phyloP scores from a whole-genome alignment of 1,140 invertebrate species.

The Melipona quadrifasciata region DNA sequence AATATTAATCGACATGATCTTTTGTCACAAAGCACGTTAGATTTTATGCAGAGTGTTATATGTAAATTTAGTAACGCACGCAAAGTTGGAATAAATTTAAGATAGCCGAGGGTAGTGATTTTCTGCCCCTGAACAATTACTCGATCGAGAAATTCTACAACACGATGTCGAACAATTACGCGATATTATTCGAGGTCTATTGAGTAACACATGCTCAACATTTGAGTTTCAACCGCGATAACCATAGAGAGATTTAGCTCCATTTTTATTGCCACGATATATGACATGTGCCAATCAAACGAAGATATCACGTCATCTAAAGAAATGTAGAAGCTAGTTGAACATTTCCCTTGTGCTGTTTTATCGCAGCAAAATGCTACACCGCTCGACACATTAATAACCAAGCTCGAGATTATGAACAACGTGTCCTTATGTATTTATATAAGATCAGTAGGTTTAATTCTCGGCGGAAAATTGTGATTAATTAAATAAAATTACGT shows the following conservation, averaged over 20 bases:
- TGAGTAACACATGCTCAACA: neutral
- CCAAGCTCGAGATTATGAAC: neutral
- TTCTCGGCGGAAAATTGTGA: too few relatives aligned
- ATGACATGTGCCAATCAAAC: slow-evolving; percentile 1
- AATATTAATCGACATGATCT: too few relatives aligned
- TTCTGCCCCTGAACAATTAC: neutral
- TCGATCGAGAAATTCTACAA: neutral
- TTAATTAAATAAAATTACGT: too few relatives aligned
- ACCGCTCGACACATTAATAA: neutral
- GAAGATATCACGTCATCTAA: neutral
- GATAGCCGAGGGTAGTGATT: neutral
- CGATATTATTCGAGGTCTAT: neutral
- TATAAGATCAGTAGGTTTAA: too few relatives aligned
- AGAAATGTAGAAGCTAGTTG: neutral
- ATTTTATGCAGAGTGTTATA: too few relatives aligned
- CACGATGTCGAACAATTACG: neutral
- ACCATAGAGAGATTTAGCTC: neutral
- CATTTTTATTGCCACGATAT: neutral
- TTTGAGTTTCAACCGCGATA: neutral
- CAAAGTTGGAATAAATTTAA: neutral
- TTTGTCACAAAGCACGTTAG: too few relatives aligned
- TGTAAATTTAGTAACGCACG: neutral
- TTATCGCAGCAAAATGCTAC: neutral
- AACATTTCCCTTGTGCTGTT: neutral
- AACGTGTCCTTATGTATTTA: too few relatives aligned